Percentiles rank a stretch among this genome's conserved stretches.
Evolutionary conservation across 2,113 vertebrate species (phyloP).

Genomic region (Peromyscus californicus): DNA sequence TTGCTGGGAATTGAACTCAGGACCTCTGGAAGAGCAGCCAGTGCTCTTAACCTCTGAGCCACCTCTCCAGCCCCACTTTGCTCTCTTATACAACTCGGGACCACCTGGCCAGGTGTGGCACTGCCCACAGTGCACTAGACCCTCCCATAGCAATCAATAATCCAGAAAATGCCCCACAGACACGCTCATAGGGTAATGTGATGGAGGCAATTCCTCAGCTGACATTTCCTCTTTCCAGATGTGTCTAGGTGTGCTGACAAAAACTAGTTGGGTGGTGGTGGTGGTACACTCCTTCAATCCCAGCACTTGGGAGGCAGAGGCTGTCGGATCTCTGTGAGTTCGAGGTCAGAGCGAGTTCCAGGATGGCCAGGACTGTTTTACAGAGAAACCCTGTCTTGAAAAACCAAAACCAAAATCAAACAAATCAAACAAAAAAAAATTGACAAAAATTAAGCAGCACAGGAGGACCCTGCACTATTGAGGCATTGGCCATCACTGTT

Average conservation of each 20-base stretch:
- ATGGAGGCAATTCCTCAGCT: neutral
- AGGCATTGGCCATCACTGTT: neutral
- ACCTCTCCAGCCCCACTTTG: too few relatives aligned
- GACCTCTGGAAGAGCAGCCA: too few relatives aligned
- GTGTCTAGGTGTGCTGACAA: neutral
- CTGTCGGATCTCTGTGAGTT: neutral
- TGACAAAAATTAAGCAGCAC: neutral
- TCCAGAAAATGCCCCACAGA: neutral
- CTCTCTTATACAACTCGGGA: neutral
- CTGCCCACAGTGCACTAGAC: neutral
- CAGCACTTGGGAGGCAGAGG: neutral
- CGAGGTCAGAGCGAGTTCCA: too few relatives aligned
- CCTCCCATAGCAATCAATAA: neutral
- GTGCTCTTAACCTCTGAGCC: too few relatives aligned
- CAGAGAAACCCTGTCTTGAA: too few relatives aligned
- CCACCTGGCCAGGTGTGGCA: neutral
- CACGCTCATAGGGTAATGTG: neutral
- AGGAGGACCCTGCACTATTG: neutral
- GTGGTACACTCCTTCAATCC: neutral
- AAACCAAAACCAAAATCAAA: too few relatives aligned
- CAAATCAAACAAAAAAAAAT: too few relatives aligned
- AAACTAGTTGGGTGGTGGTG: neutral
- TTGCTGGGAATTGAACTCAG: too few relatives aligned
- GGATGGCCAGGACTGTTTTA: too few relatives aligned
- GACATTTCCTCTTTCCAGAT: neutral